A percentile compares a stretch with the other conserved stretches of the same genome.
Evolutionary conservation across 2,113 vertebrate genomes (phyloP).

Genomic region (Edolisoma coerulescens): DNA sequence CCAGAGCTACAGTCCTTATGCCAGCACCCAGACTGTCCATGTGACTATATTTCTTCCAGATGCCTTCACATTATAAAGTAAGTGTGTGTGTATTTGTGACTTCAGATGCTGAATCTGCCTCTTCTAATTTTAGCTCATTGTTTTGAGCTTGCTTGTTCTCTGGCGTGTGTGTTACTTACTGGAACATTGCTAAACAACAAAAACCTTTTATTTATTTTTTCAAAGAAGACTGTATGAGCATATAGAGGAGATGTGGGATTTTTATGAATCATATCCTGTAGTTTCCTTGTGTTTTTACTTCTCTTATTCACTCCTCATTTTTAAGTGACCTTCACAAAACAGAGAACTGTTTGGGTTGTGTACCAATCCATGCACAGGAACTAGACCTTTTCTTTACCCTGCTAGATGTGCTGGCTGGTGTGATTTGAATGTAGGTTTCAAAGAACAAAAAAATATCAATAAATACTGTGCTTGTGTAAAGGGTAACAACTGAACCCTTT

Average conservation of each 20-base stretch:
- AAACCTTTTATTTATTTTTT: conserved; percentile 66
- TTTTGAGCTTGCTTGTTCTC: conserved; percentile 41
- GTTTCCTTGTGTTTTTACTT: conserved; percentile 51
- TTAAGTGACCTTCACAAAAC: conserved; percentile 61
- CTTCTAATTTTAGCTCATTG: conserved; percentile 50
- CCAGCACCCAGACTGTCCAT: conserved; percentile 3
- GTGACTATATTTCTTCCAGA: conserved; percentile 57
- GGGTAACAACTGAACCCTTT: background rate
- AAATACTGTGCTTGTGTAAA: background rate
- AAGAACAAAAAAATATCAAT: conserved; percentile 1
- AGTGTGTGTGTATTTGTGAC: conserved; percentile 19
- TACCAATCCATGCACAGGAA: background rate
- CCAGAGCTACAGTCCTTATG: background rate
- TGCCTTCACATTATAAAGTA: conserved; percentile 35
- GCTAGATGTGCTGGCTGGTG: conserved; percentile 37
- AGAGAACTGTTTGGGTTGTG: conserved; percentile 55
- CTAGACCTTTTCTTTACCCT: conserved; percentile 45
- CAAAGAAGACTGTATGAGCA: conserved; percentile 56
- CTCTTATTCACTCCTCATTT: conserved; percentile 57
- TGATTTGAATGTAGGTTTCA: conserved; percentile 35
- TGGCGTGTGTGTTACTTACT: conserved; percentile 44
- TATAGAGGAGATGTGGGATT: conserved; percentile 71
- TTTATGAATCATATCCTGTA: conserved; percentile 81
- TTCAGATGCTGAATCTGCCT: conserved; percentile 45
- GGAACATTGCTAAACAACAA: conserved; percentile 64